Conservation (phyloP, 2,888 invertebrate genomes). For the Calameuta filiformis region DNA sequence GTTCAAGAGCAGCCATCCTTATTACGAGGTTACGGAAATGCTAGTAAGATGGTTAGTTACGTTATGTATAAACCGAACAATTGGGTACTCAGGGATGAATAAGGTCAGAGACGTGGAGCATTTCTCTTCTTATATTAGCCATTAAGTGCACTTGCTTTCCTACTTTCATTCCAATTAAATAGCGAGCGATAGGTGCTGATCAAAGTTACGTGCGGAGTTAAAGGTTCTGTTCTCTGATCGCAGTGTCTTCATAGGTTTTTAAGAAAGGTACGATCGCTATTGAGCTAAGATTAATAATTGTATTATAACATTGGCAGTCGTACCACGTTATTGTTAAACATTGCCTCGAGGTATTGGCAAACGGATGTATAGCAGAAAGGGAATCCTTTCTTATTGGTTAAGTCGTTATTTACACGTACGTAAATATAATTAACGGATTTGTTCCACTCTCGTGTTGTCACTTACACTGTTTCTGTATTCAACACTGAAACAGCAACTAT, state of each 20-base stretch:
- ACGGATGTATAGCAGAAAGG: not conserved
- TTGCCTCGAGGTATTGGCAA: not conserved
- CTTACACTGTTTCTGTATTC: not conserved
- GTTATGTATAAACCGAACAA: not conserved
- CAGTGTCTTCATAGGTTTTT: not conserved
- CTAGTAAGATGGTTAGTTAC: not conserved
- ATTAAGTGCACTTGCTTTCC: conserved; percentile 6
- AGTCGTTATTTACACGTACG: not conserved
- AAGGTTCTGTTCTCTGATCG: not conserved
- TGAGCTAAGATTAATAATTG: not conserved
- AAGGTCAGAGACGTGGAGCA: conserved; percentile 12
- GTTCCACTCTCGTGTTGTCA: not conserved
- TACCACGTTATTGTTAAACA: not conserved
- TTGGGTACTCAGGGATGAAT: conserved; percentile 16
- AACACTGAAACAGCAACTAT: not conserved
- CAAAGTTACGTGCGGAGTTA: not conserved
- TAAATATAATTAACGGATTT: conserved; percentile 7
- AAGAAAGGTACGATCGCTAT: not conserved
- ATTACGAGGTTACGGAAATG: not conserved
- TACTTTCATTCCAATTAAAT: not conserved
- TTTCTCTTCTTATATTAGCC: conserved; percentile 7
- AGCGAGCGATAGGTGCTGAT: not conserved
- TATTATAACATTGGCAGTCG: not conserved
- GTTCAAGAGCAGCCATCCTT: not conserved
- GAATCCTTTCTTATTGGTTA: not conserved